Base-by-base conservation (phyloP, 2,888 invertebrate species). In the Agonopterix arenella region DNA sequence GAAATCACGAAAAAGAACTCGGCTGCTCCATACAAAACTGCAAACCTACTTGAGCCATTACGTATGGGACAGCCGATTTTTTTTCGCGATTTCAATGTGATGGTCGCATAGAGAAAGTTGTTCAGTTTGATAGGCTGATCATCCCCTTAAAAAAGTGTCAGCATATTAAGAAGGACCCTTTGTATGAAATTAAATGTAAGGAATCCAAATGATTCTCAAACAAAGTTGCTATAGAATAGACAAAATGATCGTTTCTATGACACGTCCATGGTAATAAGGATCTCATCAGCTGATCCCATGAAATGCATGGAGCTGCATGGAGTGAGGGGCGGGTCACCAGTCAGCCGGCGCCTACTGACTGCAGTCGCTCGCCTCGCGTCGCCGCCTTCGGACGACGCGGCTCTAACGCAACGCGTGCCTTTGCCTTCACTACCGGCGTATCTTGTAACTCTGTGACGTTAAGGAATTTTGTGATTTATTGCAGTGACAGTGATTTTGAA, bases 301-400 rank as follows among this genome's bases (percentile, higher is more conserved):
- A 65, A n/a, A n/a, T n/a, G 58, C 56, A 55, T 56, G 52, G n/a
- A n/a, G 59, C 56, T 59, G 60, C 55, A 58, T 52, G 60, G 58
- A 52, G 54, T 54, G 55, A 62, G 53, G 65, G 66, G 59, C 63
- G 59, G 63, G 62, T 62, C 52, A 49, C 50, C 57, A 46, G 49
- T 44, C 48, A 38, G 36, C 42, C 11, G 42, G 52, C 43, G 56
- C 43, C 45, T 51, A 50, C 55, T 52, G 52, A 13, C 13, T 50
- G 59, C 59, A 72, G 84, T 83, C 75, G 74, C 78, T 73, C 69
- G 70, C 68, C 68, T 68, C 70, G 71, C 76, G 76, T 65, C 73
- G 69, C 56, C 58, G 65, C 49, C 54, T 67, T 50, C 66, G 71
- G 76, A 64, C 70, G 77, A 61, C 66, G 63, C 58, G 56, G 47